These are phyloP conservation scores for Nerophis ophidion DNA, from an alignment of 2,113 vertebrate species.

Conservation along the genomic window DNA sequence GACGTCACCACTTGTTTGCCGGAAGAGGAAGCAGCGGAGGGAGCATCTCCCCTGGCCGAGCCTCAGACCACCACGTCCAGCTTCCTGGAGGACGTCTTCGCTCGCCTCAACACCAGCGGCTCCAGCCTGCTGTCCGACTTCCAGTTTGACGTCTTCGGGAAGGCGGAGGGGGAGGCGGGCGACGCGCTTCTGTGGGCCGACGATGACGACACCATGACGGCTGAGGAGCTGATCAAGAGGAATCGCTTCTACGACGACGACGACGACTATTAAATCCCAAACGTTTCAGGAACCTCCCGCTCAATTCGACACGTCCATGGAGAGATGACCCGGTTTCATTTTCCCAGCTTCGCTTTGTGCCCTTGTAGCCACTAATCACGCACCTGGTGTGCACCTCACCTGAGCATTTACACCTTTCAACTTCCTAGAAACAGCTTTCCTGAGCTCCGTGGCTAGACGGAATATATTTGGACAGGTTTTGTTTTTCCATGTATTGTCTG, in stretches of 20 bases:
- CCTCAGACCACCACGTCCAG: constrained; percentile 43
- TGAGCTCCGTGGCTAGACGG: constrained; percentile 10
- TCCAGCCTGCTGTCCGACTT: constrained; percentile 54
- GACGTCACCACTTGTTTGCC: constrained; percentile 19
- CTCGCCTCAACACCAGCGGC: constrained; percentile 58
- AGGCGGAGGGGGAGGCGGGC: constrained; percentile 15
- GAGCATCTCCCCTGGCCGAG: constrained; percentile 11
- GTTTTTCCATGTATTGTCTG: constrained; percentile 30
- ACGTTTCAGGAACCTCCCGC: constrained; percentile 13
- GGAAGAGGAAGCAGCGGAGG: constrained; percentile 27
- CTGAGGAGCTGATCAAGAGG: constrained; percentile 74
- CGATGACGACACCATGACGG: constrained; percentile 49
- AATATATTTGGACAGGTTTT: constrained; percentile 24
- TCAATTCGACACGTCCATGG: constrained; percentile 57
- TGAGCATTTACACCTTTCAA: constrained; percentile 29
- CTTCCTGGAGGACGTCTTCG: constrained; percentile 71
- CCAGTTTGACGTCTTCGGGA: constrained; percentile 43
- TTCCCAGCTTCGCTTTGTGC: constrained; percentile 51
- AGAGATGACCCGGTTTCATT: constrained; percentile 54
- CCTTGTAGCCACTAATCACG: constrained; percentile 53
- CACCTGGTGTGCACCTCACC: constrained; percentile 73
- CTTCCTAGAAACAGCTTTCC: constrained; percentile 19
- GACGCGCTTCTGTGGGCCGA: constrained; percentile 38
- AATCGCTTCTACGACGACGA: constrained; percentile 73
- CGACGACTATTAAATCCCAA: constrained; percentile 34